Evolutionary conservation across 2,888 invertebrate species (phyloP), one percentile per base, ranked within the genome.

Genomic region (Oxyscelio sp.): DNA sequence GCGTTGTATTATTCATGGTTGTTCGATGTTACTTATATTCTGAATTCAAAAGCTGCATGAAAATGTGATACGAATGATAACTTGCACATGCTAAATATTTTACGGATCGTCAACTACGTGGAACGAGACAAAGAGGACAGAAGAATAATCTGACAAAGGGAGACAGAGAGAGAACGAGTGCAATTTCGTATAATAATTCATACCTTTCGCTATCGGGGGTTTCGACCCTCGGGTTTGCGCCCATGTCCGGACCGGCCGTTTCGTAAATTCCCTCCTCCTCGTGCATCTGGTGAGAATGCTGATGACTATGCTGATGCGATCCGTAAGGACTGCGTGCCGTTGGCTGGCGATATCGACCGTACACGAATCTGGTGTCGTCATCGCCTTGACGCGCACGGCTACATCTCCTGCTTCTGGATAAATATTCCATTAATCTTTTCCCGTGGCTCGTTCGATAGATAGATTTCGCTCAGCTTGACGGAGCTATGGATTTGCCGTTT

Each of bases 121-220:
- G 15, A 45, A 17, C 52, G 65, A 63, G 50, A 38, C 24, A 52
- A 45, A 45, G 2, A 15, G 9, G 17, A 63, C 5, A 63, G 50
- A 43, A 15, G 24, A 24, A 48, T 6, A 40, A 24, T 24, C 6
- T 43, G 8, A 54, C n/a, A 22, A 40, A 59, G 50, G 38, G n/a
- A 73, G 40, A 61, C n/a, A 27, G 11, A 48, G 21, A 5, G 24
- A 43, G 31, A 21, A 27, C n/a, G n/a, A 40, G 27, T 11, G 52
- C 22, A 75, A 61, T 63, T 66, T 61, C 66, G 65, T 75, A 90
- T 90, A 90, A 89, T 91, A 91, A 89, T 91, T 90, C 90, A 91
- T 93, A 98, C 98, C 98, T 98, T 96, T 97, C 98, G 95, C 97
- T 97, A 94, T 98, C 97, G 90, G 97, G 97, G 87, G 97, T 97